phyloP scores from a whole-genome alignment of 2,113 vertebrate genomes.

The Rhabdornis inornatus region DNA sequence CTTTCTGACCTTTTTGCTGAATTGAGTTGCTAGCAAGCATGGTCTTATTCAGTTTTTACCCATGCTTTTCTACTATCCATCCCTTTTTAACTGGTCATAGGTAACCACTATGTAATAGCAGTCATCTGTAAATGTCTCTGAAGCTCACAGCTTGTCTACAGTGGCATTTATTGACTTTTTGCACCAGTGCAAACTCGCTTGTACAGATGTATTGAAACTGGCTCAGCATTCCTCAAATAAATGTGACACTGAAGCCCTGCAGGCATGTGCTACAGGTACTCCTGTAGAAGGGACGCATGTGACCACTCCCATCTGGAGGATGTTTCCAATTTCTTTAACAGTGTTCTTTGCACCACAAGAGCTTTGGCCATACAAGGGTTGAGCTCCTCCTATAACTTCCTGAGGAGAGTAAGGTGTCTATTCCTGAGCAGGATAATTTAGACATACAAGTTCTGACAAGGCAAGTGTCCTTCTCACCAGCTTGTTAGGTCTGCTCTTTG shows the following conservation, averaged over 20 bases:
- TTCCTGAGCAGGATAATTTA: neutral
- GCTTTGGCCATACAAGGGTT: neutral
- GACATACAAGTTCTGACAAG: neutral
- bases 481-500: neutral
- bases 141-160: neutral
- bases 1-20: neutral
- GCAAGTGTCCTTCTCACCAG: neutral
- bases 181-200: neutral
- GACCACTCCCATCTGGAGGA: neutral
- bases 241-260: neutral
- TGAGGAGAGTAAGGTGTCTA: neutral
- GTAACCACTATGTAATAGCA: neutral
- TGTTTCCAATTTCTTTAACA: neutral
- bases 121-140: neutral
- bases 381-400: neutral
- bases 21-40: neutral
- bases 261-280: neutral
- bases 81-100: neutral
- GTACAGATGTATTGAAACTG: neutral
- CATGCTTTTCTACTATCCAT: neutral
- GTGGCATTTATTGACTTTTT: neutral
- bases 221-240: neutral
- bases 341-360: neutral
- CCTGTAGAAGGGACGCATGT: accelerated
- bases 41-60: neutral